phyloP scores from a whole-genome alignment of 2,797 vertebrate genomes.

The Podarcis siculus region DNA sequence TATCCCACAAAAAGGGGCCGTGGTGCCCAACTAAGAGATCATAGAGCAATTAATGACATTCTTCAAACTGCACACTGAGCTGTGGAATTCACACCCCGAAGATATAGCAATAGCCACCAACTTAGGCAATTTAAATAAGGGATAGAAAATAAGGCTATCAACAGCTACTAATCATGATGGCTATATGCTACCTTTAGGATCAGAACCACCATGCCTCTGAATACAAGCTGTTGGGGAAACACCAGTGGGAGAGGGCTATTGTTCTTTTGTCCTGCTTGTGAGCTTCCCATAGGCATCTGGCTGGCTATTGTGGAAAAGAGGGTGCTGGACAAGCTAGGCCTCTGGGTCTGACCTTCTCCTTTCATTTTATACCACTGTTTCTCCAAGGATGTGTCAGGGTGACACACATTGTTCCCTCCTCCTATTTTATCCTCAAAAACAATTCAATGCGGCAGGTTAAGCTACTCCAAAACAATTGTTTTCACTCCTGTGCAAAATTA shows the following conservation, averaged over 20 bases:
- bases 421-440: neutral
- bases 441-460: neutral
- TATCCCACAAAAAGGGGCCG: neutral
- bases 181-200: neutral
- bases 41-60: neutral
- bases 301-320: neutral
- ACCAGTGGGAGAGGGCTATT: neutral
- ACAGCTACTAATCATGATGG: neutral
- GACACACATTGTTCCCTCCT: neutral
- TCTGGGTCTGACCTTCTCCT: neutral
- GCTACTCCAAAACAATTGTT: neutral
- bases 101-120: neutral
- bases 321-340: neutral
- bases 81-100: neutral
- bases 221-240: neutral
- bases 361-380: neutral
- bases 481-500: neutral
- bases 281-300: neutral
- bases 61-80: neutral
- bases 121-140: neutral
- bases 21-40: neutral
- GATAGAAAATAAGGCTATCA: neutral
- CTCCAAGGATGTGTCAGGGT: no score
- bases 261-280: neutral
- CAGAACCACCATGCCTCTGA: neutral